These are phyloP conservation scores for Pavo muticus DNA, from an alignment of 2,113 vertebrate species.

Conservation along the genomic window DNA sequence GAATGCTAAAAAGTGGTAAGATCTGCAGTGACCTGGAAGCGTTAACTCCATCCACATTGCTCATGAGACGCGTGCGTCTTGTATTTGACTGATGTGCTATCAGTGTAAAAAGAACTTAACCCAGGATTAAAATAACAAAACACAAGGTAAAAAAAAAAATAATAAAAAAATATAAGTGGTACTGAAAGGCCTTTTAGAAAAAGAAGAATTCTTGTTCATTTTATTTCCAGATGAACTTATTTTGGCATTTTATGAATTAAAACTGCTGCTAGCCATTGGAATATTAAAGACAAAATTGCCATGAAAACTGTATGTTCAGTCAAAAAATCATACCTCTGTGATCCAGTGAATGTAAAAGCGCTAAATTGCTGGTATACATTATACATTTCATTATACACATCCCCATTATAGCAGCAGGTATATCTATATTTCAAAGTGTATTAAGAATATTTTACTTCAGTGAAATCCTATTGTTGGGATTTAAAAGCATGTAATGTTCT, in stretches of 20 bases:
- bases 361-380: neutral
- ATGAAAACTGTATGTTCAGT: neutral
- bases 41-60: neutral
- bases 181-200: neutral
- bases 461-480: neutral
- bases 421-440: neutral
- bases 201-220: neutral
- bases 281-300: neutral
- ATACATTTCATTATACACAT: neutral
- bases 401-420: neutral
- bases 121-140: neutral
- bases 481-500: neutral
- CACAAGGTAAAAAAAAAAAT: neutral
- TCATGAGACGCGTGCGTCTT: fast-evolving
- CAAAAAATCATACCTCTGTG: neutral
- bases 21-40: neutral
- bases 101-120: neutral
- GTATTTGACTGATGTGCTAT: neutral
- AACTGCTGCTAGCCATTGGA: neutral
- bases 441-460: neutral
- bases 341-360: neutral
- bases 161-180: neutral
- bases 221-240: neutral
- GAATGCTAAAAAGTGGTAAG: neutral
- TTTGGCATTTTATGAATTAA: neutral